Evolutionary conservation across 1,140 invertebrate species (phyloP), one percentile per base, ranked within the genome.

Genomic region (Drosophila lacertosa): DNA sequence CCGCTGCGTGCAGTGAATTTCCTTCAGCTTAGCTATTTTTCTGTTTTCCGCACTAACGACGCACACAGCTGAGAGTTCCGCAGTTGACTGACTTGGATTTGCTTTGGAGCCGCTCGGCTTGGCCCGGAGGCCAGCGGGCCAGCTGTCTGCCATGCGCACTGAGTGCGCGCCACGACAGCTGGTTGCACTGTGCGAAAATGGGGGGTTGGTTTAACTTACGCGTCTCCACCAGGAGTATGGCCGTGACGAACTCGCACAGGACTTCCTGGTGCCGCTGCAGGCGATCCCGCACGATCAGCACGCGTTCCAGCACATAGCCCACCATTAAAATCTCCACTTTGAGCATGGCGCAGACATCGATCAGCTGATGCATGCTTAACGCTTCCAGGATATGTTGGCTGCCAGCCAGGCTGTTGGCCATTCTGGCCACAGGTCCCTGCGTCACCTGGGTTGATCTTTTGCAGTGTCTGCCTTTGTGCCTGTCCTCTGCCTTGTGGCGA

Each of bases 31-130:
- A 20, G 65, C 62, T 74, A 44, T 45, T 40, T n/a, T n/a, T n/a
- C n/a, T 47, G 57, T 66, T 64, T 75, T 82, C 77, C 82, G 81
- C 77, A 88, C 82, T 74, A 74, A 77, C 74, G 74, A 78, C 44
- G 76, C 79, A 78, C 76, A 89, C 83, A 89, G 84, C 80, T 89
- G 83, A 84, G 74, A 83, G 79, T 76, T 89, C 83, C 76, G 83
- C 83, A 89, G 76, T 89, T 89, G 66, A 89, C 83, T 89, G 73
- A 69, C 51, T 16, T 40, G 18, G 35, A 2, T 40, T 33, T 33
- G 42, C 42, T 18, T 33, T 54, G 24, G 15, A 60, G 22, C 39
- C 35, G 16, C 48, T 48, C 22, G 42, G 39, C 22, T 20, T 20
- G 47, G 54, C 42, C 37, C 48, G 7, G 32, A 44, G 22, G 32